These are phyloP conservation scores for Calonectris borealis DNA, from an alignment of 2,113 vertebrate genomes.

Conservation along the genomic window DNA sequence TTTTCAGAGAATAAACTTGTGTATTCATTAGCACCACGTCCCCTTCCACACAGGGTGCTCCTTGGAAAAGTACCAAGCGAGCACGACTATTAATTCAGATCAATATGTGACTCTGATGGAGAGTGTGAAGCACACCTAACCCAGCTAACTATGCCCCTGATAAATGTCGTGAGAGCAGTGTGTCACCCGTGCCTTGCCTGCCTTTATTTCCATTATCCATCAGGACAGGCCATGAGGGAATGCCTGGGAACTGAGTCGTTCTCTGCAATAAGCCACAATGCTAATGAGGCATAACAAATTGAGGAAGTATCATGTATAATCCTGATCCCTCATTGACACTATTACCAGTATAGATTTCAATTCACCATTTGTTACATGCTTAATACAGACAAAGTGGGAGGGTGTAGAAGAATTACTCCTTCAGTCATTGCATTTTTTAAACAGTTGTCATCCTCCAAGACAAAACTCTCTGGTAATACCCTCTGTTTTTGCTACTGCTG, in stretches of 20 bases:
- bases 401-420: constrained; percentile 53
- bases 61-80: constrained; percentile 23
- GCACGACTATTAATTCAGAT: constrained; percentile 49
- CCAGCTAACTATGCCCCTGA: constrained; percentile 65
- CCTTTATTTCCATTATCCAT: constrained; percentile 74
- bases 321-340: constrained; percentile 80
- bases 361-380: constrained; percentile 70
- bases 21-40: background rate
- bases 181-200: constrained; percentile 55
- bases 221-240: constrained; percentile 73
- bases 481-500: constrained; percentile 67
- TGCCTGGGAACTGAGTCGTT: constrained; percentile 53
- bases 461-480: constrained; percentile 59
- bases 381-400: constrained; percentile 58
- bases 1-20: background rate
- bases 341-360: constrained; percentile 71
- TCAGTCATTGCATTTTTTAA: constrained; percentile 61
- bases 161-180: constrained; percentile 44
- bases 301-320: constrained; percentile 76
- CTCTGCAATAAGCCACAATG: constrained; percentile 69
- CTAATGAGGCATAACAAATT: constrained; percentile 80
- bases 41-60: background rate
- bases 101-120: constrained; percentile 16
- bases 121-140: constrained; percentile 51
- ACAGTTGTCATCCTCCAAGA: constrained; percentile 65